Evolutionary conservation across 2,888 invertebrate genomes (phyloP).

Genomic region (Arrhopalites spinosus): DNA sequence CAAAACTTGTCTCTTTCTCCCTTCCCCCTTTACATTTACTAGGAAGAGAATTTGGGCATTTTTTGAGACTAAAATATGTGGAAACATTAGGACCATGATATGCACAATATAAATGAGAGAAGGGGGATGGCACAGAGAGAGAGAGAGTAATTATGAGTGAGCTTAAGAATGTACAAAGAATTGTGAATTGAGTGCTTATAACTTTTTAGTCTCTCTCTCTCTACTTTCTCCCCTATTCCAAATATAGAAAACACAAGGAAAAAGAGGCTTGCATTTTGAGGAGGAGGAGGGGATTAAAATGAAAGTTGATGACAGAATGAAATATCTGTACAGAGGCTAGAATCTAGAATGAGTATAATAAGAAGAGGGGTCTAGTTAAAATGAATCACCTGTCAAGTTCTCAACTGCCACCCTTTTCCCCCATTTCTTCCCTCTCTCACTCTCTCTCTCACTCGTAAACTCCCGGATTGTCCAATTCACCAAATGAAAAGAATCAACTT

Average conservation of each 20-base stretch:
- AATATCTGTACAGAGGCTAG: not conserved
- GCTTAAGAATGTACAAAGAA: too few species aligned
- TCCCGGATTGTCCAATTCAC: not conserved
- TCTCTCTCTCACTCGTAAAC: not conserved
- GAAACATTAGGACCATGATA: too few species aligned
- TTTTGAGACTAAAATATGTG: too few species aligned
- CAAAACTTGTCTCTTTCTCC: too few species aligned
- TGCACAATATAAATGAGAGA: not conserved
- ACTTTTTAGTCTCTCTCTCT: too few species aligned
- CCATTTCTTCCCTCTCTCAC: not conserved
- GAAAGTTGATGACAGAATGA: conserved; percentile 15
- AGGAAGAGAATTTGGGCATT: too few species aligned
- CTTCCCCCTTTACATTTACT: too few species aligned
- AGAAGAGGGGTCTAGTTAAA: not conserved
- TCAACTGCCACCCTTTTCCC: not conserved
- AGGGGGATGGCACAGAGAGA: too few species aligned
- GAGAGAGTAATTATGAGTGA: not conserved
- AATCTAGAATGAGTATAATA: conserved; percentile 1
- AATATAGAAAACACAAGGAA: too few species aligned
- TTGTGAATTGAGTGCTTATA: too few species aligned
- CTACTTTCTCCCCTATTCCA: too few species aligned
- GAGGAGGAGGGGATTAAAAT: not conserved
- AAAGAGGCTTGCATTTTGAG: too few species aligned
- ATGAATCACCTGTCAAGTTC: conserved; percentile 10
- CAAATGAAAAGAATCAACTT: not conserved